These are phyloP conservation scores for Gastrophysa polygoni DNA, from an alignment of 2,888 invertebrate genomes.

Conservation along the genomic window DNA sequence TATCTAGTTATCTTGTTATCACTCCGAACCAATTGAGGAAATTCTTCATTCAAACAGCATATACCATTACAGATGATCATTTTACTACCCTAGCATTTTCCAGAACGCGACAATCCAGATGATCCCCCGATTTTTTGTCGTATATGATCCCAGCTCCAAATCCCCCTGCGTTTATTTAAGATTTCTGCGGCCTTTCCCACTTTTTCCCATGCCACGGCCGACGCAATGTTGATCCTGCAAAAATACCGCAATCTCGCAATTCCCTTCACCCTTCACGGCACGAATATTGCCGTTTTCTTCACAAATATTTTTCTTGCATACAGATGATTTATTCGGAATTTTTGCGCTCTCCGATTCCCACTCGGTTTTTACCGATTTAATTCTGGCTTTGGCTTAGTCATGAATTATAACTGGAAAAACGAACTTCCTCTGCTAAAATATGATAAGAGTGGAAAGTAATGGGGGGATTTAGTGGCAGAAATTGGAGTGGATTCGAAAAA, in stretches of 20 bases:
- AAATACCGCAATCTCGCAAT: constrained; percentile 25
- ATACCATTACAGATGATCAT: neutral
- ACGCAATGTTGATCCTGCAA: constrained; percentile 30
- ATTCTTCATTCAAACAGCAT: no score
- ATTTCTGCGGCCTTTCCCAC: neutral
- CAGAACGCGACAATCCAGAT: neutral
- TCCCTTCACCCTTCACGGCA: constrained; percentile 8
- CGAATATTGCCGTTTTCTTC: constrained; percentile 31
- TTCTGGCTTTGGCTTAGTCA: neutral
- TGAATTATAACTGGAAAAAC: neutral
- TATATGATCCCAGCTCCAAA: neutral
- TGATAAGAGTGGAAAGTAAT: neutral
- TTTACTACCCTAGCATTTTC: neutral
- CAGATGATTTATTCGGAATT: constrained; percentile 27
- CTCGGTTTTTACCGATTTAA: neutral
- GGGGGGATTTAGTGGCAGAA: neutral
- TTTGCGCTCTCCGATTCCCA: neutral
- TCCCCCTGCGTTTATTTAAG: neutral
- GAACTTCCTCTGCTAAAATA: neutral
- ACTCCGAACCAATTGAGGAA: no score
- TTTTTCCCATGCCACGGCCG: constrained; percentile 8
- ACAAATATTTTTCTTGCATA: constrained; percentile 35
- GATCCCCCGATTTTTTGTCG: neutral
- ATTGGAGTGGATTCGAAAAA: neutral
- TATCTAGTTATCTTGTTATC: no score